Conservation (phyloP, 2,888 invertebrate genomes). For the Aricia artaxerxes region DNA sequence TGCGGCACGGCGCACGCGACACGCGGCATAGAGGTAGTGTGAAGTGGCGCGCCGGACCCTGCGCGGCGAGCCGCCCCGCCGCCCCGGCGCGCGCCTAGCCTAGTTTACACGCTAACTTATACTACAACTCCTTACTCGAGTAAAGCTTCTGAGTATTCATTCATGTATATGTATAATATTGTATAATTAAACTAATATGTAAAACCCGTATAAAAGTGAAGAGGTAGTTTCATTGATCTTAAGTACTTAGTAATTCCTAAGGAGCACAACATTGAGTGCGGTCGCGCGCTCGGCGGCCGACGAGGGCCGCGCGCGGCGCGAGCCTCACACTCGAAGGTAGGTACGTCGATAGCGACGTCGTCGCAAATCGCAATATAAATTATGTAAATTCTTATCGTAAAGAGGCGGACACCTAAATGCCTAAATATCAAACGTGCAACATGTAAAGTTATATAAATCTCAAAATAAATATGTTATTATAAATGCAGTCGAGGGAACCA, state of each 20-base stretch:
- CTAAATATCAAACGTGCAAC: slow-evolving; percentile 74
- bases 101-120: slow-evolving; percentile 63
- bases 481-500: slow-evolving; percentile 78
- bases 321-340: slow-evolving; percentile 51
- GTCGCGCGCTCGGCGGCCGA: slow-evolving; percentile 45
- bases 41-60: slow-evolving; percentile 74
- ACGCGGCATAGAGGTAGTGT: slow-evolving; percentile 74
- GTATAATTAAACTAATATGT: slow-evolving; percentile 81
- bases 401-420: slow-evolving; percentile 76
- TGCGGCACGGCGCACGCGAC: slow-evolving; percentile 60
- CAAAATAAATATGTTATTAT: slow-evolving; percentile 79
- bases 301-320: slow-evolving; percentile 44
- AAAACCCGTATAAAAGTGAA: slow-evolving; percentile 81
- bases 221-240: slow-evolving; percentile 79
- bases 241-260: slow-evolving; percentile 76
- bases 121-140: slow-evolving; percentile 75
- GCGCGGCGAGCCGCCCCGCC: slow-evolving; percentile 70
- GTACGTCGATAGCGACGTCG: slow-evolving; percentile 50
- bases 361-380: slow-evolving; percentile 45
- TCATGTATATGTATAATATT: slow-evolving; percentile 73
- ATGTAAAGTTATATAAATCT: slow-evolving; percentile 74
- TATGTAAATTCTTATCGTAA: slow-evolving; percentile 66
- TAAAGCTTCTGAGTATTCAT: slow-evolving; percentile 80
- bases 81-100: slow-evolving; percentile 65
- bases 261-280: slow-evolving; percentile 61